Evolutionary conservation across 2,113 vertebrate genomes (phyloP), one percentile per base, ranked within the genome.

Genomic region (Centropus bengalensis): DNA sequence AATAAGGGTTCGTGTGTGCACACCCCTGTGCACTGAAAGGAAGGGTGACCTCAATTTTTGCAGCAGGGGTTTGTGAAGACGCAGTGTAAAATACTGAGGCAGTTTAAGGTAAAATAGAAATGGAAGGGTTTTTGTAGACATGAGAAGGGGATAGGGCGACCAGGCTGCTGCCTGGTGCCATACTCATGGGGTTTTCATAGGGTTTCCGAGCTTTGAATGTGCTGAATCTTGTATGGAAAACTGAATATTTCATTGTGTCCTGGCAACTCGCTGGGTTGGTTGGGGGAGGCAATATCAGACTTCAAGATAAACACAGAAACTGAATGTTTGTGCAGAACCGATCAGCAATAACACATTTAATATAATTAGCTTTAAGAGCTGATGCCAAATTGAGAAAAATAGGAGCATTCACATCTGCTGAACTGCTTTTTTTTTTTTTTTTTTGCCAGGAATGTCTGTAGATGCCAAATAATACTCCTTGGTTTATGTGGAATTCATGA

Each of bases 11-110:
- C n/a, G 5, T 42, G 42, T 71, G 60, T 0, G 2, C 85, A 58
- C 59, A 42, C 52, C 80, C 45, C 3, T 28, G 59, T 54, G 27
- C 19, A 7, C 76, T 85, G 86, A 36, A 94, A 93, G 78, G 84
- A 94, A 84, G 45, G 22, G 51, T 86, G 96, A 96, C 96, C 95
- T 94, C 64, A 81, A 94, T 95, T 95, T 94, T 88, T 89, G 54
- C 68, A 58, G 44, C 36, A 78, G 36, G 32, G 30, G 80, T 91
- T 77, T 78, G 59, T 27, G 67, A 56, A 69, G 59, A 54, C 86
- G 56, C n/a, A 71, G 21, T 2, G 6, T 26, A 71, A 47, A 88
- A 69, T 83, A 55, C 17, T 68, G 52, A 23, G 84, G n/a, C n/a
- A 69, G 23, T 44, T 75, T 22, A 44, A 77, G 55, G 52, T 78